Evolutionary conservation across 2,797 vertebrate genomes (phyloP).

Genomic region (Poliocrania exsul): DNA sequence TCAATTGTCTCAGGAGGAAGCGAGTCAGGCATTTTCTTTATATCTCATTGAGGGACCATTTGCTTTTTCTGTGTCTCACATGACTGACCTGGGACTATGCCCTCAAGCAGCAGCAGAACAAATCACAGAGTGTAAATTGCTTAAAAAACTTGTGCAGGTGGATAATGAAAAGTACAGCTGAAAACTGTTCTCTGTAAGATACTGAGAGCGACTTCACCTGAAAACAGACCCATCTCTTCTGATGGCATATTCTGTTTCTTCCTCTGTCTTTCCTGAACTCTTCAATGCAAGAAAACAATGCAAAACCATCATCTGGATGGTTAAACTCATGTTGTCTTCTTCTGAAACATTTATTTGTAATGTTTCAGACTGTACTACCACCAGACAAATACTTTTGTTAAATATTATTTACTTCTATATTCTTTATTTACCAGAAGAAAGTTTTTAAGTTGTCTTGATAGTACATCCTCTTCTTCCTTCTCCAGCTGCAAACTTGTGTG

Average conservation of each 20-base stretch:
- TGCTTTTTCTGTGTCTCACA: slow-evolving; percentile 9
- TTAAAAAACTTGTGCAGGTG: neutral
- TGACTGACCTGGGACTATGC: slow-evolving; percentile 10
- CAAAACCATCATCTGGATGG: neutral
- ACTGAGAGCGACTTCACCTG: neutral
- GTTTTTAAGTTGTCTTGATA: neutral
- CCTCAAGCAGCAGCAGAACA: slow-evolving; percentile 13
- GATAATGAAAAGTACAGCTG: neutral
- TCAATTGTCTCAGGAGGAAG: neutral
- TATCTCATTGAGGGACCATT: neutral
- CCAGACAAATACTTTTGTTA: neutral
- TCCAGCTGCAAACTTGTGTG: neutral
- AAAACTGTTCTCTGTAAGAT: neutral
- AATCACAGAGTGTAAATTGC: neutral
- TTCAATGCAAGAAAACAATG: neutral
- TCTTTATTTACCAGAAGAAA: neutral
- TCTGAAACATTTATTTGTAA: neutral
- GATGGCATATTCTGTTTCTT: neutral
- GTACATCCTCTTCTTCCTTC: neutral
- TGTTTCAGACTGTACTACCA: neutral
- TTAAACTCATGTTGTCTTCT: neutral
- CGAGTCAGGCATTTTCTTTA: neutral
- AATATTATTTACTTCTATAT: neutral
- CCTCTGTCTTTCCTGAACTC: neutral
- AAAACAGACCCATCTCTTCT: neutral